Conservation (phyloP, 1,140 invertebrate genomes). For the Camponotus floridanus region DNA sequence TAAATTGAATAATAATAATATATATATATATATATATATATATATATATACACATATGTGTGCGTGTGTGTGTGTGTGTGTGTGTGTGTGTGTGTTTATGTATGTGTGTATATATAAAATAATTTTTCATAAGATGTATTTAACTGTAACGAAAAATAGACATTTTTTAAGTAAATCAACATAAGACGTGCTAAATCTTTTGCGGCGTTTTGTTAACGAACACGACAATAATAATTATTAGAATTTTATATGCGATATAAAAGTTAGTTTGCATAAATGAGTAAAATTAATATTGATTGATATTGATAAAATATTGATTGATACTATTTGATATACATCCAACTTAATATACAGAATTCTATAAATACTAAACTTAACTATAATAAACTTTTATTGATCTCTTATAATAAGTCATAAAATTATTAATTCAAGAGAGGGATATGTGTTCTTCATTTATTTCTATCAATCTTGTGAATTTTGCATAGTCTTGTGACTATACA, state of each 20-base stretch:
- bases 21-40: too few species aligned
- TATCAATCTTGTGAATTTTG: not conserved
- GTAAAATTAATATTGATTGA: not conserved
- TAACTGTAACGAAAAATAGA: not conserved
- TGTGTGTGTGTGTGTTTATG: too few species aligned
- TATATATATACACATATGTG: too few species aligned
- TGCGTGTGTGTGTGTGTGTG: too few species aligned
- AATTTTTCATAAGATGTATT: not conserved
- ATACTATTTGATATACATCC: not conserved
- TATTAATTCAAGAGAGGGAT: not conserved
- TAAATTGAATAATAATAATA: too few species aligned
- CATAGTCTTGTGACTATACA: too few species aligned
- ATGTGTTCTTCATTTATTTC: not conserved
- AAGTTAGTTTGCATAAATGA: slow-evolving; percentile 17
- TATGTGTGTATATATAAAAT: too few species aligned
- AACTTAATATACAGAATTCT: not conserved
- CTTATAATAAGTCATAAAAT: not conserved
- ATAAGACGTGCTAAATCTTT: not conserved
- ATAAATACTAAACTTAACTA: too few species aligned
- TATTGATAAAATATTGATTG: too few species aligned
- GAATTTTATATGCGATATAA: slow-evolving; percentile 7
- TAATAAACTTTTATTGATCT: not conserved
- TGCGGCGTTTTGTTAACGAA: not conserved
- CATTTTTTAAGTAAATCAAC: not conserved
- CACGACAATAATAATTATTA: not conserved